Percentiles rank a stretch among this genome's conserved stretches.
These are phyloP conservation scores for Noctuana brunneofusca DNA, from an alignment of 2,888 invertebrate genomes.

Conservation along the genomic window DNA sequence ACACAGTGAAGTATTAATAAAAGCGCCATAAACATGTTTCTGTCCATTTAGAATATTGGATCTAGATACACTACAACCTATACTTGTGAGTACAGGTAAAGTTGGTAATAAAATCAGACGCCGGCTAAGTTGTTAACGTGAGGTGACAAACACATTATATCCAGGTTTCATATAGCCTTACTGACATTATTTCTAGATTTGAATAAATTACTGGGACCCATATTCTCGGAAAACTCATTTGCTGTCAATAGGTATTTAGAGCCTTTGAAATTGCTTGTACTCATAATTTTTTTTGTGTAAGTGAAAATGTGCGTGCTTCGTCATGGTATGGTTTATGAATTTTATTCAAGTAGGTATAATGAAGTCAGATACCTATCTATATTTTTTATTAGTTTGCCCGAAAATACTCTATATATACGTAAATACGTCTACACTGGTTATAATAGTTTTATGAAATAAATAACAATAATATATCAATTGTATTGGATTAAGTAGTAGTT, in stretches of 20 bases:
- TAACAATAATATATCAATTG: too few relatives aligned
- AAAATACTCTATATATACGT: too few relatives aligned
- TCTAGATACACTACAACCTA: not conserved
- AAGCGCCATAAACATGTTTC: not conserved
- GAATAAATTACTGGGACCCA: not conserved
- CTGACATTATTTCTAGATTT: not conserved
- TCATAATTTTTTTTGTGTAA: not conserved
- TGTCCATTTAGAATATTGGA: not conserved
- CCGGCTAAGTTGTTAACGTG: too few relatives aligned
- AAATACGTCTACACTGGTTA: too few relatives aligned
- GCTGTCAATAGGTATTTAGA: not conserved
- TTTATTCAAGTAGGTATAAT: not conserved
- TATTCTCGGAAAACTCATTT: not conserved
- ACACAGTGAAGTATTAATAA: constrained; percentile 2
- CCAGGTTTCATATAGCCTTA: too few relatives aligned
- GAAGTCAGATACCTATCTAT: too few relatives aligned
- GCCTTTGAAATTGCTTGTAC: not conserved
- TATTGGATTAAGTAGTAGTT: too few relatives aligned
- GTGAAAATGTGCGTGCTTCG: not conserved
- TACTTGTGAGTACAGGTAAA: too few relatives aligned
- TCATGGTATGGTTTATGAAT: not conserved
- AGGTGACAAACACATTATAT: too few relatives aligned
- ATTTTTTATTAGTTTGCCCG: too few relatives aligned
- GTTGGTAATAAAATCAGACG: too few relatives aligned
- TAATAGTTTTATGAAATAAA: too few relatives aligned